Evolutionary conservation across 2,888 invertebrate species (phyloP).

Genomic region (Philopedon plagiatum): DNA sequence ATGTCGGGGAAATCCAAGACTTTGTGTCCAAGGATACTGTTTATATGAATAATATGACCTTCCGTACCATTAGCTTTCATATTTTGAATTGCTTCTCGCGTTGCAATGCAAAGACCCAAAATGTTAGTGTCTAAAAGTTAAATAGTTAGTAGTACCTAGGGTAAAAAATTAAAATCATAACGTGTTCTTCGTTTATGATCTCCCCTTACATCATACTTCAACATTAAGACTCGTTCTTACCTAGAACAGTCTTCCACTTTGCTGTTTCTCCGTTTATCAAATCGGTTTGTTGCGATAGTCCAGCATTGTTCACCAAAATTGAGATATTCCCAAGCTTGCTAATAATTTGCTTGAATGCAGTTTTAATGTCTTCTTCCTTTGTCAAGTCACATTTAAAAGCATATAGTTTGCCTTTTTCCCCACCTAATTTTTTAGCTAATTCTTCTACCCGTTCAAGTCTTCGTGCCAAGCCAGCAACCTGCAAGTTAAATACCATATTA

Average conservation of each 20-base stretch:
- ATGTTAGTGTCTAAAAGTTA: conserved; percentile 53
- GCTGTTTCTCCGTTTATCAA: conserved; percentile 32
- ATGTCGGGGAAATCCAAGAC: conserved; percentile 44
- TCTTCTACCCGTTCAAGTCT: conserved; percentile 55
- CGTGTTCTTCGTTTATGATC: no score
- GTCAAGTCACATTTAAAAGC: conserved; percentile 60
- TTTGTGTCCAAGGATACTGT: conserved; percentile 53
- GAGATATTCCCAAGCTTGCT: conserved; percentile 33
- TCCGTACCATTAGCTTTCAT: conserved; percentile 50
- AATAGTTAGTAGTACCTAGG: neutral
- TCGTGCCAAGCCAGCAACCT: conserved; percentile 59
- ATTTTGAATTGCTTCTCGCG: conserved; percentile 53
- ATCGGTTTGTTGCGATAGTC: conserved; percentile 9
- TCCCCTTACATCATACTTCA: no score
- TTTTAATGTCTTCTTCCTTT: conserved; percentile 61
- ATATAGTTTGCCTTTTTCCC: conserved; percentile 54
- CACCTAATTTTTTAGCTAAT: conserved; percentile 48
- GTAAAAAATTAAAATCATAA: no score
- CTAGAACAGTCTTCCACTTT: conserved; percentile 27
- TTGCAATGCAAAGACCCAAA: conserved; percentile 55
- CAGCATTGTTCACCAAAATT: conserved; percentile 56
- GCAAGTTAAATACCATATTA: conserved; percentile 14
- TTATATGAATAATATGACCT: conserved; percentile 56
- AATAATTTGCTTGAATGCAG: conserved; percentile 61
- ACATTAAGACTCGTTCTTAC: no score